These are phyloP conservation scores for Chlamydotis undulata DNA, from an alignment of 2,113 vertebrate genomes.

Conservation along the genomic window DNA sequence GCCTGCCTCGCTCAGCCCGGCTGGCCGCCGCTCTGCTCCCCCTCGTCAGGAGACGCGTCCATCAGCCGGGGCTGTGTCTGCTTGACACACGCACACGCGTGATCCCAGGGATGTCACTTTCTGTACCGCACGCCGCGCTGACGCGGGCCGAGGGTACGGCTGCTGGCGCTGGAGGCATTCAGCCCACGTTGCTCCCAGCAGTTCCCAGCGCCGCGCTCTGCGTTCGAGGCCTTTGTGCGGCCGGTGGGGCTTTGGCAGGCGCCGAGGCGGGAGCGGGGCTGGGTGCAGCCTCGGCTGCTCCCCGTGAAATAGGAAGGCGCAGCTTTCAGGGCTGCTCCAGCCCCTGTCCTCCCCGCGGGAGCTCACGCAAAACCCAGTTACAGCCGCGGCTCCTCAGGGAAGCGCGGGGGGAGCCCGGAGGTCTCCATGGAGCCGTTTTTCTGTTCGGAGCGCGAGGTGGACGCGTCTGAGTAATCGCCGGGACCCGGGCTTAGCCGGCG, in stretches of 20 bases:
- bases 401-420: neutral
- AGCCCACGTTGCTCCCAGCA: slow-evolving; percentile 39
- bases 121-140: neutral
- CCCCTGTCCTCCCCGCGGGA: neutral
- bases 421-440: neutral
- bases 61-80: neutral
- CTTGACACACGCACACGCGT: neutral
- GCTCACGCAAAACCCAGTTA: fast-evolving
- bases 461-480: neutral
- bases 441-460: neutral
- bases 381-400: neutral
- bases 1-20: neutral
- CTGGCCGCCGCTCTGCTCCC: neutral
- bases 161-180: neutral
- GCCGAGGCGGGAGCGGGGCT: neutral
- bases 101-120: slow-evolving; percentile 35
- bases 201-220: neutral
- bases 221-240: neutral
- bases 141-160: neutral
- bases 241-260: neutral
- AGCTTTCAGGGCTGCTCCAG: neutral
- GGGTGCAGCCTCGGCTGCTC: neutral
- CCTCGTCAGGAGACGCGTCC: neutral
- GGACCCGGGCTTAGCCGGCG: neutral
- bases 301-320: neutral